Evolutionary conservation across 2,113 vertebrate genomes (phyloP).

Genomic region (Clarias batrachus): DNA sequence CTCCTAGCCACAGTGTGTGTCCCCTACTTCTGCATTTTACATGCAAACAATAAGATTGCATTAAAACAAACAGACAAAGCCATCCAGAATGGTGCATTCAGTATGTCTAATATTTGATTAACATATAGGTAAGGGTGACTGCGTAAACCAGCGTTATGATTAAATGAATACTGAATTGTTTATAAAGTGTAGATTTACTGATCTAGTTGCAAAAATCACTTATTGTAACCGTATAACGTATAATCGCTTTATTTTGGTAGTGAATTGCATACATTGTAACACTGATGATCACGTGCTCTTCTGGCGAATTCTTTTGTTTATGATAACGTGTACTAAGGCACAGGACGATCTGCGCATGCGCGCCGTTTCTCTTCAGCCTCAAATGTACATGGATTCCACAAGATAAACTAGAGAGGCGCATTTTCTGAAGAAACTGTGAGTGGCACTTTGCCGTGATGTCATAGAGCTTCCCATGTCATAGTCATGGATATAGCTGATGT

Average conservation of each 20-base stretch:
- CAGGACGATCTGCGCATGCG: constrained; percentile 15
- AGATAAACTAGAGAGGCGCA: neutral
- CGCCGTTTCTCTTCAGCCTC: neutral
- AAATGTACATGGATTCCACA: neutral
- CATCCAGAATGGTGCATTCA: neutral
- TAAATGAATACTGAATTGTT: neutral
- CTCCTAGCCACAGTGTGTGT: neutral
- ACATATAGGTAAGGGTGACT: no score
- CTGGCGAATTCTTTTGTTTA: neutral
- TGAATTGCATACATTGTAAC: neutral
- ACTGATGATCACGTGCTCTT: no score
- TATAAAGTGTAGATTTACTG: neutral
- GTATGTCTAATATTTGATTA: neutral
- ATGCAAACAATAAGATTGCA: neutral
- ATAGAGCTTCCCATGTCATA: no score
- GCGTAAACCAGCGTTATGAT: neutral
- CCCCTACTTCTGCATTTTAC: neutral
- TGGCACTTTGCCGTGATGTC: no score
- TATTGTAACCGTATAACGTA: neutral
- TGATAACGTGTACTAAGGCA: constrained; percentile 18
- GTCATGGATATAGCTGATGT: no score
- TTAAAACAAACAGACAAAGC: no score
- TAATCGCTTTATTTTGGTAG: neutral
- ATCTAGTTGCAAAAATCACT: neutral
- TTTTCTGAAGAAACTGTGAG: no score